Conservation (phyloP, 2,888 invertebrate genomes). For the Troilus luridus region DNA sequence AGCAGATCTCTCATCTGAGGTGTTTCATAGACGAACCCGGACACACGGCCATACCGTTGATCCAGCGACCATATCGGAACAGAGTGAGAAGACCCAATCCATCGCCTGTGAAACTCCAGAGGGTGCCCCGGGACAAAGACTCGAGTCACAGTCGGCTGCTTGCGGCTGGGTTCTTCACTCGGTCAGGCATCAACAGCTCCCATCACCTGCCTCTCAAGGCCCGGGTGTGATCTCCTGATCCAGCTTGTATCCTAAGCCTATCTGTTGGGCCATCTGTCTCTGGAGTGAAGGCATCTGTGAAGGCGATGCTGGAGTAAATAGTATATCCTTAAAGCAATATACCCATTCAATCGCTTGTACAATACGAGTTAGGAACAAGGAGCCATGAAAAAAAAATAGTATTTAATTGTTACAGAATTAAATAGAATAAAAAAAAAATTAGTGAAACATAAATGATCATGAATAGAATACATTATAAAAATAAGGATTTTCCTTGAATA, state of each 20-base stretch:
- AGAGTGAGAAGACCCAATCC: background rate
- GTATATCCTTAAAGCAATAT: too few species aligned
- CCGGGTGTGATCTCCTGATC: background rate
- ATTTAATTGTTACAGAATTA: too few species aligned
- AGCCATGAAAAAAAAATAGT: too few species aligned
- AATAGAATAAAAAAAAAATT: too few species aligned
- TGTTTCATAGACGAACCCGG: too few species aligned
- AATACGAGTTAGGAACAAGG: too few species aligned
- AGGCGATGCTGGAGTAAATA: background rate
- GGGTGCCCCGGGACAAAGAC: constrained; percentile 19
- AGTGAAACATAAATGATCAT: too few species aligned
- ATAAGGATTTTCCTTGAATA: too few species aligned
- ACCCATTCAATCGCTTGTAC: too few species aligned
- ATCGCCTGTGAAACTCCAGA: background rate
- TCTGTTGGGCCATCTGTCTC: background rate
- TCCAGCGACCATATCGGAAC: background rate
- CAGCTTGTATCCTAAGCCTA: background rate
- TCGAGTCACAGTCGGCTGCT: background rate
- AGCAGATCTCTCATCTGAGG: too few species aligned
- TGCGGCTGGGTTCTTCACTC: background rate
- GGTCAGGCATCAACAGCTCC: background rate
- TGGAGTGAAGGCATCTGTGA: background rate
- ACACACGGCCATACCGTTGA: background rate
- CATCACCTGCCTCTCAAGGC: background rate
- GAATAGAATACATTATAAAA: too few species aligned